phyloP scores from a whole-genome alignment of 2,888 invertebrate species.

The Chorisops tibialis region DNA sequence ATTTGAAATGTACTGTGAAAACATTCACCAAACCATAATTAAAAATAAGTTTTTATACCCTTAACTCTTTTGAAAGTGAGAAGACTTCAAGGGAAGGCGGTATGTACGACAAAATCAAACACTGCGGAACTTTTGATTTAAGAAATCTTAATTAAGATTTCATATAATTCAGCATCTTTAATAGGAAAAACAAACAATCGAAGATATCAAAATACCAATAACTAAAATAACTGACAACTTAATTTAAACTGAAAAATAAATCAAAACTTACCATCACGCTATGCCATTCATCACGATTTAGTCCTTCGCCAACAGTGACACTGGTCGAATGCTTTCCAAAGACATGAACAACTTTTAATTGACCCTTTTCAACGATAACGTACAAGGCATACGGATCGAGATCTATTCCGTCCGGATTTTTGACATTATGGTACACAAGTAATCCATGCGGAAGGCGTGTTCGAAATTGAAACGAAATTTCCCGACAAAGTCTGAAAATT shows the following conservation, averaged over 20 bases:
- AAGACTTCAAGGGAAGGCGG: no score
- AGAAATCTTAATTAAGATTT: no score
- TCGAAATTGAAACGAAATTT: conserved; percentile 85
- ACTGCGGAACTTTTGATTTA: no score
- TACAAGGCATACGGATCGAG: conserved; percentile 87
- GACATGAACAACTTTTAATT: conserved; percentile 86
- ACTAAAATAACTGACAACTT: no score
- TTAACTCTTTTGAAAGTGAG: no score
- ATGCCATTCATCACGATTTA: conserved; percentile 89
- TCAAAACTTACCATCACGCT: conserved; percentile 65
- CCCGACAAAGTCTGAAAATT: conserved; percentile 69
- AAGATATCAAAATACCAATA: no score
- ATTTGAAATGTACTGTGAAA: no score
- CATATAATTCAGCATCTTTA: no score
- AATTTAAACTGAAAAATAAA: neutral
- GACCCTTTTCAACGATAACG: conserved; percentile 88
- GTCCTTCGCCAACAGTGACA: conserved; percentile 80
- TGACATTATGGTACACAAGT: conserved; percentile 85
- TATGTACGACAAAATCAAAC: no score
- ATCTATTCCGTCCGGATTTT: conserved; percentile 73
- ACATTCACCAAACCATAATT: no score
- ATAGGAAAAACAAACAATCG: no score
- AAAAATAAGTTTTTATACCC: no score
- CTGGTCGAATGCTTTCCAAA: conserved; percentile 81
- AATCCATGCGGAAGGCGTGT: conserved; percentile 84